Evolutionary conservation across 2,113 vertebrate species (phyloP).

Genomic region (Microcebus griseorufus): DNA sequence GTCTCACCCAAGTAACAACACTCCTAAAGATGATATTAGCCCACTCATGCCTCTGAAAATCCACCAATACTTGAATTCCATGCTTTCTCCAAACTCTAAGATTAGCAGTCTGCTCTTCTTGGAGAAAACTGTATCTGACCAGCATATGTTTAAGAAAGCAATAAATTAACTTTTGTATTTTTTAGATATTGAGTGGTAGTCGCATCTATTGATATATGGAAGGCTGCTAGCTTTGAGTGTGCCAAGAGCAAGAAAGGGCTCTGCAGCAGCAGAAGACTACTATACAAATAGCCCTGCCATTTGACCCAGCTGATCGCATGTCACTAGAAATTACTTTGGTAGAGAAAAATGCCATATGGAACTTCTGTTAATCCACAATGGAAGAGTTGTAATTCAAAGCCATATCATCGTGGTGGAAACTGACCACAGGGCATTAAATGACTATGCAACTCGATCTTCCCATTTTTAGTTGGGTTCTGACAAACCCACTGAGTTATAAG

Average conservation of each 20-base stretch:
- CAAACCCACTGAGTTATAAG: not conserved
- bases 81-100: not conserved
- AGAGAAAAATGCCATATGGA: not conserved
- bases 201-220: not conserved
- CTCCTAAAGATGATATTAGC: not conserved
- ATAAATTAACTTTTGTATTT: not conserved
- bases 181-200: not conserved
- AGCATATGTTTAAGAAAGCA: not conserved
- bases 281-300: not conserved
- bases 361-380: not conserved
- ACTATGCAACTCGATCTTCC: not conserved
- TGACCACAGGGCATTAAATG: not conserved
- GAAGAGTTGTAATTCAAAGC: not conserved
- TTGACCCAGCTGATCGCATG: not conserved
- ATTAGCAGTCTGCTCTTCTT: not conserved
- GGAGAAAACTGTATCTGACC: not conserved
- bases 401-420: not conserved
- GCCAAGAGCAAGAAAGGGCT: not conserved
- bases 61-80: not conserved
- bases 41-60: not conserved
- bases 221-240: not conserved
- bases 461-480: not conserved
- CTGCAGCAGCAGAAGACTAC: not conserved
- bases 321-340: not conserved
- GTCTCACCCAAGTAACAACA: not conserved